Conservation (phyloP, 2,888 invertebrate genomes). For the Lithophane semibrunnea region DNA sequence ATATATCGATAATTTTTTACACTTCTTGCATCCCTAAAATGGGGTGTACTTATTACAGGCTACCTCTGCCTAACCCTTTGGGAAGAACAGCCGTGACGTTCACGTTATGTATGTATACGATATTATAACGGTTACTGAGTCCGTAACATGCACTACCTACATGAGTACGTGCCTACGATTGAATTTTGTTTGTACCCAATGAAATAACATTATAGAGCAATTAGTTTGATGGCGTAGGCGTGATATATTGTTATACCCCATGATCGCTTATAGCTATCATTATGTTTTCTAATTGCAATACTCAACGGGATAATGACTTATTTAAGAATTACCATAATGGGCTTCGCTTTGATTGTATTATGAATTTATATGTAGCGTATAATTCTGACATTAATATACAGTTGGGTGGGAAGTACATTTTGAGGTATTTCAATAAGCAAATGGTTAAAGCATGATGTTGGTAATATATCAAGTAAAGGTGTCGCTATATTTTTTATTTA, state of each 20-base stretch:
- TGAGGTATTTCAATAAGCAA: slow-evolving; percentile 58
- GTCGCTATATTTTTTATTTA: slow-evolving; percentile 52
- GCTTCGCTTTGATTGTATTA: slow-evolving; percentile 57
- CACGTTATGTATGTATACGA: not conserved
- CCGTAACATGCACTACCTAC: slow-evolving; percentile 58
- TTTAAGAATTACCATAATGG: slow-evolving; percentile 66
- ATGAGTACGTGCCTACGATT: slow-evolving; percentile 55
- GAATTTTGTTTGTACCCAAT: slow-evolving; percentile 58
- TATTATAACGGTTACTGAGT: slow-evolving; percentile 33
- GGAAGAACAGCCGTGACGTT: not conserved
- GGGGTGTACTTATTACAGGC: not conserved
- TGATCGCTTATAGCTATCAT: slow-evolving; percentile 64
- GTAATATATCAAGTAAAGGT: slow-evolving; percentile 53
- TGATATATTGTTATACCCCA: slow-evolving; percentile 65
- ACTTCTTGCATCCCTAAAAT: too few species aligned
- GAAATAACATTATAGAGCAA: slow-evolving; percentile 74
- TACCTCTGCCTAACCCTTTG: not conserved
- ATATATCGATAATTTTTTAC: too few species aligned
- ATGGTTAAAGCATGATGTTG: slow-evolving; percentile 38
- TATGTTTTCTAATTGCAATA: slow-evolving; percentile 68
- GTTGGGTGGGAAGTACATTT: slow-evolving; percentile 46
- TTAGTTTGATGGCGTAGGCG: slow-evolving; percentile 76
- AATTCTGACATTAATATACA: slow-evolving; percentile 63
- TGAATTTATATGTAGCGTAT: slow-evolving; percentile 60
- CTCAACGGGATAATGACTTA: slow-evolving; percentile 64